Evolutionary conservation across 2,888 invertebrate genomes (phyloP).

Genomic region (Heliconius aoede): DNA sequence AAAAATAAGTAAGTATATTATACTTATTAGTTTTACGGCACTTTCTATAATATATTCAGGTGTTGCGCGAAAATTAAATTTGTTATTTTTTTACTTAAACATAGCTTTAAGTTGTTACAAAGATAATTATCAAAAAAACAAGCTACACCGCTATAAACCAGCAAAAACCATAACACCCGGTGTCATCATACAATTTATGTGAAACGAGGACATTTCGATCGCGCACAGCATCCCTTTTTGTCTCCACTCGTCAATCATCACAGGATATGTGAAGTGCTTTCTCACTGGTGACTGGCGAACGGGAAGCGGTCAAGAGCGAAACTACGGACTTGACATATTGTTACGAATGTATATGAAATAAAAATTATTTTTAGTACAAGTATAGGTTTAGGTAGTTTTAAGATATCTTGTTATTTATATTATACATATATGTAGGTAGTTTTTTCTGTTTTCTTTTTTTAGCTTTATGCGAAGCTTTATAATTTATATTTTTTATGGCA

Average conservation of each 20-base stretch:
- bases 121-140: not conserved
- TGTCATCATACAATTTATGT: not conserved
- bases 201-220: slow-evolving; percentile 16
- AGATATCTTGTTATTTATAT: not conserved
- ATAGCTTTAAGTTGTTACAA: too few species aligned
- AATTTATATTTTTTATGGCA: too few species aligned
- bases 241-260: slow-evolving; percentile 31
- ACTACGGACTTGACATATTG: slow-evolving; percentile 9
- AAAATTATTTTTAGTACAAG: not conserved
- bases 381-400: not conserved
- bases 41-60: too few species aligned
- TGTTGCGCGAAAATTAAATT: too few species aligned
- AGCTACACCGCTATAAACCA: not conserved
- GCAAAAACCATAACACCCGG: not conserved
- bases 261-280: slow-evolving; percentile 32
- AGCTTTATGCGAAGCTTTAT: too few species aligned
- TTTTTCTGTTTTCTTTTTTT: too few species aligned
- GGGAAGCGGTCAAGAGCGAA: slow-evolving; percentile 26
- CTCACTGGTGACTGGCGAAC: slow-evolving; percentile 29
- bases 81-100: too few species aligned
- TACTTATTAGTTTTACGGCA: too few species aligned
- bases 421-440: too few species aligned
- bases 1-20: too few species aligned
- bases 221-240: slow-evolving; percentile 22
- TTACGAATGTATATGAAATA: not conserved